These are phyloP conservation scores for Drosophila limbata DNA, from an alignment of 2,888 invertebrate species.

Conservation along the genomic window DNA sequence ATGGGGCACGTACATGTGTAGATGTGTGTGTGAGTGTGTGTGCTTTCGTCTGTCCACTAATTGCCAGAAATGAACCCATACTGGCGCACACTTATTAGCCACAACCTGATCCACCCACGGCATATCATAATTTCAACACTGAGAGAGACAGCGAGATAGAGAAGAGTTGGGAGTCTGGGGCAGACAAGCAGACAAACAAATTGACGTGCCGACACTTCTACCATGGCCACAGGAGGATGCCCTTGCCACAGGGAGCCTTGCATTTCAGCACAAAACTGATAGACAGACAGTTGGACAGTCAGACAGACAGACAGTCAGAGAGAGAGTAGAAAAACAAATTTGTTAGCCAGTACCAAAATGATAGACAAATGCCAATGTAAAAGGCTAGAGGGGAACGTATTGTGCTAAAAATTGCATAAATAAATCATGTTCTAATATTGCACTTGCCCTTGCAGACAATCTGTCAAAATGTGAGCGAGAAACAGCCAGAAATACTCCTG, in stretches of 20 bases:
- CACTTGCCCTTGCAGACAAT: constrained; percentile 81
- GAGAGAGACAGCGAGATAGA: constrained; percentile 7
- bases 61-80: constrained; percentile 59
- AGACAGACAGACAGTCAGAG: constrained; percentile 19
- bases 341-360: constrained; percentile 71
- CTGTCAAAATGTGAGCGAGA: constrained; percentile 71
- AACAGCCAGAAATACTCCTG: neutral
- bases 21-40: neutral
- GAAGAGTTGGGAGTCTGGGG: constrained; percentile 10
- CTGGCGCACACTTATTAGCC: constrained; percentile 58
- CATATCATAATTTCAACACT: constrained; percentile 75
- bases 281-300: constrained; percentile 7
- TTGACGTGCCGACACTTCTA: constrained; percentile 78
- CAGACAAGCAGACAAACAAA: constrained; percentile 69
- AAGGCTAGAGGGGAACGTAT: constrained; percentile 30
- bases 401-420: constrained; percentile 82
- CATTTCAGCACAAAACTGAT: constrained; percentile 37
- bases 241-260: constrained; percentile 18
- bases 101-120: constrained; percentile 35
- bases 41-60: constrained; percentile 38
- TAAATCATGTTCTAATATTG: constrained; percentile 83
- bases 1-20: neutral
- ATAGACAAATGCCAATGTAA: constrained; percentile 75
- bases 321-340: constrained; percentile 63
- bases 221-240: constrained; percentile 25